Evolutionary conservation across 2,888 invertebrate species (phyloP), one percentile per base, ranked within the genome.

Genomic region (Trachelus stipa): DNA sequence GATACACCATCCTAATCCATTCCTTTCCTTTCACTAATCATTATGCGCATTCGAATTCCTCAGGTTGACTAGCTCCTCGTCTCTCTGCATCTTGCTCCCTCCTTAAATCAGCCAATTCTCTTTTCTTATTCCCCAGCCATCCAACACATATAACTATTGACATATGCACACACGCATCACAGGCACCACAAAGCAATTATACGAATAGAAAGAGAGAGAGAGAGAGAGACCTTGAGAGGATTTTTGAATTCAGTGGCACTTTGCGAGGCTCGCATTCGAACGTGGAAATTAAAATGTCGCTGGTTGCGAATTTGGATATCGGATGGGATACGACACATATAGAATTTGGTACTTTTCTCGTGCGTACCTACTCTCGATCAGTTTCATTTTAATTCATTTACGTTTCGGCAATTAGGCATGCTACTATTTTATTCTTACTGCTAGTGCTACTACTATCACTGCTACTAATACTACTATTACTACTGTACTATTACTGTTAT

Each of bases 241-340:
- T 40, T 40, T 40, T 15, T 15, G 15, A 40, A 40, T 40, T 40
- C 40, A 40, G 15, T 40, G 15, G 40, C 15, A 40, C 1, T 4
- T 4, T 4, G 77, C 82, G 85, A 91, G 92, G 93, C 92, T 91
- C 92, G 92, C 92, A 92, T 93, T 93, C 92, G 92, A 85, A 91
- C 91, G 90, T 91, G 88, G 91, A 90, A 91, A 92, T 92, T 87
- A 87, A 88, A 88, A 87, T 88, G 87, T 85, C 84, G 84, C 88
- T 87, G 88, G 84, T 88, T 87, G 83, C 78, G 80, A 83, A 84
- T 82, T 40, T 15, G 37, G 12, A 40, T 40, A 15, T 40, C 40
- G 40, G 4, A 40, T 76, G 76, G 78, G 80, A 81, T 83, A 81
- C 82, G 82, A 82, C 79, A 82, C 83, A 69, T 12, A 76, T 12